Evolutionary conservation across 1,140 invertebrate genomes (phyloP).

Genomic region (Drosophila willistoni): DNA sequence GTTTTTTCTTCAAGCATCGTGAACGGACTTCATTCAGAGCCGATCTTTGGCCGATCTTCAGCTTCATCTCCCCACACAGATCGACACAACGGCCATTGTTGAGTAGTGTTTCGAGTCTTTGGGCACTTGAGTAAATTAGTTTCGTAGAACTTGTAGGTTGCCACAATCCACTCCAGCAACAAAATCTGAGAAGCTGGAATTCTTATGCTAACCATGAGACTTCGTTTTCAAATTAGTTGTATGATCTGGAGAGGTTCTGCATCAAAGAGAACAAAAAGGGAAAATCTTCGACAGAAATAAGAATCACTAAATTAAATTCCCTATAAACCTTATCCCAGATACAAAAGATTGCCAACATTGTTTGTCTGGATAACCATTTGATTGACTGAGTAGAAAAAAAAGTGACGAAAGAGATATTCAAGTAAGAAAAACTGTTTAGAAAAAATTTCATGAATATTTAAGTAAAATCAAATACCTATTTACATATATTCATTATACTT

Average conservation of each 20-base stretch:
- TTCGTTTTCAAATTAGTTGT: slow-evolving; percentile 9
- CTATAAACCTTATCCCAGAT: too few relatives aligned
- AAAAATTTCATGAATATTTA: too few relatives aligned
- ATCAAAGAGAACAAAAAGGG: background rate
- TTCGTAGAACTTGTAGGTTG: slow-evolving; percentile 76
- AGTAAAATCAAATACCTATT: too few relatives aligned
- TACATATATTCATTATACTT: too few relatives aligned
- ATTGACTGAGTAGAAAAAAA: too few relatives aligned
- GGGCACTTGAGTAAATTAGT: slow-evolving; percentile 76
- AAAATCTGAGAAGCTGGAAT: background rate
- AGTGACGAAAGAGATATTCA: too few relatives aligned
- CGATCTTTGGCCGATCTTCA: background rate
- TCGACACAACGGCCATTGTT: slow-evolving; percentile 43
- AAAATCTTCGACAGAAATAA: background rate
- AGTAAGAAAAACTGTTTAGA: too few relatives aligned
- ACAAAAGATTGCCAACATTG: too few relatives aligned
- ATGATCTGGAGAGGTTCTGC: too few relatives aligned
- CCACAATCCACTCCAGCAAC: slow-evolving; percentile 6
- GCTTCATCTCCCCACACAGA: slow-evolving; percentile 19
- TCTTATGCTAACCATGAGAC: background rate
- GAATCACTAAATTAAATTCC: background rate
- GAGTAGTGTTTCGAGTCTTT: slow-evolving; percentile 49
- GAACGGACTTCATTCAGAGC: slow-evolving; percentile 32
- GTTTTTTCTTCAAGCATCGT: background rate
- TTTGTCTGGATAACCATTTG: too few relatives aligned